phyloP scores from a whole-genome alignment of 2,888 invertebrate species.

The Blastobasis adustella region DNA sequence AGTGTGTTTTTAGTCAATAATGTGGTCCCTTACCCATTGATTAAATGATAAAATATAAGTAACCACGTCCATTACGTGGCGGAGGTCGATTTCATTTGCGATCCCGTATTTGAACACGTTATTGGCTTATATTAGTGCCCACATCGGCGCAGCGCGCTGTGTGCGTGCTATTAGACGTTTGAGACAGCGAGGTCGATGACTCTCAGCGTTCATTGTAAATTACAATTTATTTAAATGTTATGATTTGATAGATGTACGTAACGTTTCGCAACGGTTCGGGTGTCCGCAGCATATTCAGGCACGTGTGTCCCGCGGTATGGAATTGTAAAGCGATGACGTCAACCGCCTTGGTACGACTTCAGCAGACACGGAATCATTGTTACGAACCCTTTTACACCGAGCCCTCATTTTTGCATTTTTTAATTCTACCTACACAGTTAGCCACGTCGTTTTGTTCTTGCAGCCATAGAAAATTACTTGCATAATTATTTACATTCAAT shows the following conservation, averaged over 20 bases:
- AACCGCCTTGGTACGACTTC: neutral
- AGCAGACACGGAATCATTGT: no score
- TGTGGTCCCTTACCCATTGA: slow-evolving; percentile 13
- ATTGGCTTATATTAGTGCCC: slow-evolving; percentile 22
- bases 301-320: neutral
- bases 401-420: no score
- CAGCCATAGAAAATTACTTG: slow-evolving; percentile 40
- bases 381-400: no score
- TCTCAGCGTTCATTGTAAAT: slow-evolving; percentile 60
- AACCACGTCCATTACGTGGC: slow-evolving; percentile 27
- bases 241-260: slow-evolving; percentile 53
- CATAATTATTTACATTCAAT: slow-evolving; percentile 63
- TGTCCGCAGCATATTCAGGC: neutral
- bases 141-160: slow-evolving; percentile 12
- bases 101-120: slow-evolving; percentile 46
- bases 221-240: slow-evolving; percentile 66
- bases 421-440: no score
- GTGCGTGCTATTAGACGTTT: slow-evolving; percentile 43
- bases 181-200: slow-evolving; percentile 53
- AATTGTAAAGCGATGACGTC: slow-evolving; percentile 2
- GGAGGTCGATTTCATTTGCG: slow-evolving; percentile 62
- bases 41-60: slow-evolving; percentile 24
- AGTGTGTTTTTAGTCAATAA: neutral
- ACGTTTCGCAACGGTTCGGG: slow-evolving; percentile 33
- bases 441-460: no score